Evolutionary conservation across 1,140 invertebrate genomes (phyloP).

Genomic region (Saxidomus purpurata): DNA sequence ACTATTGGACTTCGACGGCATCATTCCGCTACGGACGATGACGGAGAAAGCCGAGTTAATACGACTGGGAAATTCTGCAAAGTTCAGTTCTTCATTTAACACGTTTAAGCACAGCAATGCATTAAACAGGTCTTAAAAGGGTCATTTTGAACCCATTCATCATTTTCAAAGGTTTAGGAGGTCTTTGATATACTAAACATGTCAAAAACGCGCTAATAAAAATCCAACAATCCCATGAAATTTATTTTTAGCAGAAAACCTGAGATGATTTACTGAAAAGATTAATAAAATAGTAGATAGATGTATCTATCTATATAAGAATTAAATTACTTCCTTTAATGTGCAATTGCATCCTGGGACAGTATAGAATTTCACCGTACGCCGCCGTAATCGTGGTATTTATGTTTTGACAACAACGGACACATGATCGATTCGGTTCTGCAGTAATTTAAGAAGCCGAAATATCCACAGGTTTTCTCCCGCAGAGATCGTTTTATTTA

Average conservation of each 20-base stretch:
- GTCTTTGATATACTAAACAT: not conserved
- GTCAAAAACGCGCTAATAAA: not conserved
- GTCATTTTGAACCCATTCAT: not conserved
- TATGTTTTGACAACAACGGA: not conserved
- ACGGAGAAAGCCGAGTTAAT: no score
- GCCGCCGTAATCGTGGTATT: not conserved
- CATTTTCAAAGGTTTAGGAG: not conserved
- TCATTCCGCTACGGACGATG: no score
- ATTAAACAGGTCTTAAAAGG: no score
- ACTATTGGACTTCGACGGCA: no score
- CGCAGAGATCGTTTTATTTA: not conserved
- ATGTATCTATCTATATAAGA: slow-evolving; percentile 12
- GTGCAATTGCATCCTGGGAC: not conserved
- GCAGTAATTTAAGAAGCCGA: not conserved
- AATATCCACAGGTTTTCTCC: not conserved
- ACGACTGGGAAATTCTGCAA: no score
- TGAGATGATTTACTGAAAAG: not conserved
- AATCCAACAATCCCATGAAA: not conserved
- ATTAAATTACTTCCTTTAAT: not conserved
- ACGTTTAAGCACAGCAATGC: no score
- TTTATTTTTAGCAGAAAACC: not conserved
- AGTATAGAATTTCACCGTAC: not conserved
- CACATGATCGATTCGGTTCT: not conserved
- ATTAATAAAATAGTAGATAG: not conserved
- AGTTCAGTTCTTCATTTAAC: no score